phyloP scores from a whole-genome alignment of 2,797 vertebrate species.

The Sparidentex hasta region DNA sequence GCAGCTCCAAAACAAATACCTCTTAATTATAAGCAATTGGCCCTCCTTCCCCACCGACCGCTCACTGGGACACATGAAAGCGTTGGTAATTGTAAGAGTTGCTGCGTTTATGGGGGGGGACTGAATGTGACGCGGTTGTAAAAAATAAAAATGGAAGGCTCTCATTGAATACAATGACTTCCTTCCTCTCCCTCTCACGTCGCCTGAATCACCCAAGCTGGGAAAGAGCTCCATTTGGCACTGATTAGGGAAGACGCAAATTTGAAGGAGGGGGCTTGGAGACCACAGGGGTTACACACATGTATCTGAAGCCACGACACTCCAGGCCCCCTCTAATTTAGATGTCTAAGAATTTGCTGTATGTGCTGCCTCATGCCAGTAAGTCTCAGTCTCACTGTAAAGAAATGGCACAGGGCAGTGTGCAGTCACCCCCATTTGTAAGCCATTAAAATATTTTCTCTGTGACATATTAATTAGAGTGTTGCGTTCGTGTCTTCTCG shows the following conservation, averaged over 20 bases:
- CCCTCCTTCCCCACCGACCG: slow-evolving; percentile 64
- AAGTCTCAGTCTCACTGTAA: slow-evolving; percentile 81
- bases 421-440: slow-evolving; percentile 81
- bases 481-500: slow-evolving; percentile 53
- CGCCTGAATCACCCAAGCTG: slow-evolving; percentile 42
- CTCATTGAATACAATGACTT: slow-evolving; percentile 80
- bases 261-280: slow-evolving; percentile 69
- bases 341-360: slow-evolving; percentile 85
- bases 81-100: slow-evolving; percentile 69
- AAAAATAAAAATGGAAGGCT: slow-evolving; percentile 80
- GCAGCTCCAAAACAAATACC: slow-evolving; percentile 76
- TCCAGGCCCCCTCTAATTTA: slow-evolving; percentile 82
- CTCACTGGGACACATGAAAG: slow-evolving; percentile 80
- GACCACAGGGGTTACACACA: slow-evolving; percentile 84
- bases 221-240: slow-evolving; percentile 78
- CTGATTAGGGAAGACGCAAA: slow-evolving; percentile 83
- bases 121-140: slow-evolving; percentile 58
- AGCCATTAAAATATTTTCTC: slow-evolving; percentile 85
- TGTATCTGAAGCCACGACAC: slow-evolving; percentile 80
- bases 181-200: slow-evolving; percentile 76
- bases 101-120: slow-evolving; percentile 59
- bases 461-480: slow-evolving; percentile 83
- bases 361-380: slow-evolving; percentile 80
- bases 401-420: slow-evolving; percentile 73
- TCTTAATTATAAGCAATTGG: slow-evolving; percentile 81